Percentiles rank a stretch among this genome's conserved stretches.
These are phyloP conservation scores for Drosophila picticornis DNA, from an alignment of 2,888 invertebrate species.

Conservation along the genomic window DNA sequence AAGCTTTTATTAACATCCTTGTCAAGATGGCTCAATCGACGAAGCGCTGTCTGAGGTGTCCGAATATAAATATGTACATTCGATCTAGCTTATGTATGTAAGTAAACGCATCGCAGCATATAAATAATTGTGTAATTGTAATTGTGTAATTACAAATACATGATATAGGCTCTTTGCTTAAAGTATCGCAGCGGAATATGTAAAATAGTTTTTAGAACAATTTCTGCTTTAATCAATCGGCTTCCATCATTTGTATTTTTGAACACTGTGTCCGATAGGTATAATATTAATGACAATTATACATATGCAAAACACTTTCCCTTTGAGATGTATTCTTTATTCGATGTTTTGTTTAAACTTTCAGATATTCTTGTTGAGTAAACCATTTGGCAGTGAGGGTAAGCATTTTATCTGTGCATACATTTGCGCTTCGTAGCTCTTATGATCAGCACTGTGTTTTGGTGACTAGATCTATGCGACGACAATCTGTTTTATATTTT, in stretches of 20 bases:
- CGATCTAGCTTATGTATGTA: background rate
- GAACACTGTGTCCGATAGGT: background rate
- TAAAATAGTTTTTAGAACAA: background rate
- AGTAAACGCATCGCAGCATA: background rate
- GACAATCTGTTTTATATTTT: background rate
- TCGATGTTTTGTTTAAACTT: background rate
- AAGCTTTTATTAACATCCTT: background rate
- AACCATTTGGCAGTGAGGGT: background rate
- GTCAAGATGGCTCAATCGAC: background rate
- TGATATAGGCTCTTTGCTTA: background rate
- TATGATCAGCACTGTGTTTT: background rate
- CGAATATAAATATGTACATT: background rate
- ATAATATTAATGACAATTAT: background rate
- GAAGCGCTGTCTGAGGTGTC: background rate
- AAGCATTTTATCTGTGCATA: background rate
- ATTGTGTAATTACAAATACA: background rate
- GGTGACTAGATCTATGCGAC: background rate
- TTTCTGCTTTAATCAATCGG: background rate
- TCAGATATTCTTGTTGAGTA: background rate
- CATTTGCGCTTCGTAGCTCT: background rate
- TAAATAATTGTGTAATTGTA: background rate
- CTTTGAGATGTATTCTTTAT: too few species aligned
- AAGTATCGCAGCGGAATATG: background rate
- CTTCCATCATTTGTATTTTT: background rate
- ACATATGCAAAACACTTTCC: background rate